Evolutionary conservation across 2,113 vertebrate species (phyloP).

Genomic region (Corapipo altera): DNA sequence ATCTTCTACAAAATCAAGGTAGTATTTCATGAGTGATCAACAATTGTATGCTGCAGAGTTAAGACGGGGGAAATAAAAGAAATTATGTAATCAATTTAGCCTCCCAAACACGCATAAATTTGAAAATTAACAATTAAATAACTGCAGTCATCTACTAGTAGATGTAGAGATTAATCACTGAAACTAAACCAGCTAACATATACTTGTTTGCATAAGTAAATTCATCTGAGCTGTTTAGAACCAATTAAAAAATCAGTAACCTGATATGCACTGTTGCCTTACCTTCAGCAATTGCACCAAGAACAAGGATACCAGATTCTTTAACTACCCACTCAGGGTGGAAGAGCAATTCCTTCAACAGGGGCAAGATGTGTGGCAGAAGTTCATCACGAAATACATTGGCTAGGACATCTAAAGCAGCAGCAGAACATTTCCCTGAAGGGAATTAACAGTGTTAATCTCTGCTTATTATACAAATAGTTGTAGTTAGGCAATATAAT

Average conservation of each 20-base stretch:
- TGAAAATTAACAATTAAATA: not conserved
- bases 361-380: slow-evolving; percentile 89
- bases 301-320: slow-evolving; percentile 95
- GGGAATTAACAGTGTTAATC: not conserved
- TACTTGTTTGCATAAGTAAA: not conserved
- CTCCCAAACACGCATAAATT: not conserved
- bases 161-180: not conserved
- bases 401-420: slow-evolving; percentile 91
- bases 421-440: slow-evolving; percentile 94
- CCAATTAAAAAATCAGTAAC: not conserved
- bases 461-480: not conserved
- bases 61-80: not conserved
- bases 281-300: slow-evolving; percentile 97
- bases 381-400: slow-evolving; percentile 97
- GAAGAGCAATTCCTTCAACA: slow-evolving; percentile 95
- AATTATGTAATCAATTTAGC: not conserved
- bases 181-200: not conserved
- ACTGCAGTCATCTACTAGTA: not conserved
- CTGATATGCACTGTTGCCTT: not conserved
- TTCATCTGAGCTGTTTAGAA: not conserved
- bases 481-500: not conserved
- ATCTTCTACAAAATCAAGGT: not conserved
- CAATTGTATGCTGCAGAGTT: not conserved
- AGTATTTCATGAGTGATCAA: not conserved
- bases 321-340: slow-evolving; percentile 95